Percentiles rank a stretch among this genome's conserved stretches.
These are phyloP conservation scores for Pseudomyrmex sp. DNA, from an alignment of 1,140 invertebrate species.

Conservation along the genomic window DNA sequence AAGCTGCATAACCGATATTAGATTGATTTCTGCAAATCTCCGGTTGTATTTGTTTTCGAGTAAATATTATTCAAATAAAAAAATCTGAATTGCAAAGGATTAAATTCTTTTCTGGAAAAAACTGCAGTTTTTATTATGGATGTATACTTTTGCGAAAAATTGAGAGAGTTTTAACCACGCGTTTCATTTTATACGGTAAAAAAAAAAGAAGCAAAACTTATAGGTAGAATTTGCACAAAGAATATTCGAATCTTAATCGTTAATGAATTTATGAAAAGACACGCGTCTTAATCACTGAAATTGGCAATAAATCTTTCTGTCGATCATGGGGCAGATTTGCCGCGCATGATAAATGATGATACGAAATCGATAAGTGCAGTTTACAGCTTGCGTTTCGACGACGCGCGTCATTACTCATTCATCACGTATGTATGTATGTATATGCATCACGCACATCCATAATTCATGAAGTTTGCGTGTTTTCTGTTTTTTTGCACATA, in stretches of 20 bases:
- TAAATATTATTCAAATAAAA: not conserved
- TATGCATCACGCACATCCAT: not conserved
- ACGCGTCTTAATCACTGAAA: conserved; percentile 22
- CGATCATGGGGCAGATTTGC: not conserved
- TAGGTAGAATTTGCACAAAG: not conserved
- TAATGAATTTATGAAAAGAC: not conserved
- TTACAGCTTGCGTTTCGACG: not conserved
- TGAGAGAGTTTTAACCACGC: too few relatives aligned
- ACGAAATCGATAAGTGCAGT: conserved; percentile 31
- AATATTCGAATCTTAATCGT: conserved; percentile 7
- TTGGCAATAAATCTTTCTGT: conserved; percentile 45
- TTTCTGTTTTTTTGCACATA: not conserved
- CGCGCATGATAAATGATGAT: conserved; percentile 10
- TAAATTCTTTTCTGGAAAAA: not conserved
- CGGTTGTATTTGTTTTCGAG: not conserved
- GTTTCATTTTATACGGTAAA: not conserved
- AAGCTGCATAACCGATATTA: not conserved
- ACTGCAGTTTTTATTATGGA: not conserved
- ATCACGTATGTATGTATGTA: too few relatives aligned
- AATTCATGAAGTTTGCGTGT: conserved; percentile 24
- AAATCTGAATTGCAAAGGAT: not conserved
- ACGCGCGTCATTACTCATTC: conserved; percentile 31
- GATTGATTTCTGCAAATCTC: not conserved
- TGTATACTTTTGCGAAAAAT: not conserved
- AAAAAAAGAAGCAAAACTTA: not conserved